Base-by-base conservation (phyloP, 2,113 vertebrate genomes). In the Microtus richardsoni region DNA sequence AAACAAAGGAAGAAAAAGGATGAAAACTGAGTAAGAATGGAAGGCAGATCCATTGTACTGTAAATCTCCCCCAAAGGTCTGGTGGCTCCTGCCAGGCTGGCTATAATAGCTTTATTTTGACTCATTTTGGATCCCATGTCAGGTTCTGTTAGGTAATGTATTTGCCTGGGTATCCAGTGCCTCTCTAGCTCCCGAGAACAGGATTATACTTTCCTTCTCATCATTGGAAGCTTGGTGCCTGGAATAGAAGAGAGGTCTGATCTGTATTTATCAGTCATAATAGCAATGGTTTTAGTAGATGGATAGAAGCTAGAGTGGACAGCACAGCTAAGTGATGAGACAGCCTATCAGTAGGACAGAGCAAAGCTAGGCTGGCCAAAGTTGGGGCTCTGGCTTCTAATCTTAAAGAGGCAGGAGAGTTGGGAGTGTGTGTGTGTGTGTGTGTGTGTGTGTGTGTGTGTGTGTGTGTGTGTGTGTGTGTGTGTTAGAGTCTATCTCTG, bases 211-310 rank as follows among this genome's bases (percentile, higher is more conserved):
- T n/a, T 88, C 62, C 68, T 88, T 77, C 64, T 78, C 74, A 49
- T 75, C 54, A 82, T 82, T 64, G 44, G 54, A 54, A n/a, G 33
- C 36, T 10, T 28, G 26, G 28, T 52, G 66, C 21, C 33, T 49
- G 73, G 41, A 36, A n/a, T 16, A 75, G n/a, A 93, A 74, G 33
- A 91, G 83, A 87, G 41, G 7, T 30, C 86, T 78, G 26, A 70
- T 70, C 68, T 62, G 44, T 75, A 80, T 93, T 92, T 93, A 85
- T 52, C 30, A 78, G 62, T 49, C 83, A 80, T 41, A 70, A 8
- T 66, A 28, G 26, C 0, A 0, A 88, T 74, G 41, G 19, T 52
- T 83, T 30, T 33, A 11, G 33, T 14, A n/a, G 49, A 2, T 82
- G 13, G 33, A 14, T 54, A 58, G 47, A 68, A 84, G 88, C 26